These are phyloP conservation scores for Heliconius eleuchia DNA, from an alignment of 1,140 invertebrate species.

Conservation along the genomic window DNA sequence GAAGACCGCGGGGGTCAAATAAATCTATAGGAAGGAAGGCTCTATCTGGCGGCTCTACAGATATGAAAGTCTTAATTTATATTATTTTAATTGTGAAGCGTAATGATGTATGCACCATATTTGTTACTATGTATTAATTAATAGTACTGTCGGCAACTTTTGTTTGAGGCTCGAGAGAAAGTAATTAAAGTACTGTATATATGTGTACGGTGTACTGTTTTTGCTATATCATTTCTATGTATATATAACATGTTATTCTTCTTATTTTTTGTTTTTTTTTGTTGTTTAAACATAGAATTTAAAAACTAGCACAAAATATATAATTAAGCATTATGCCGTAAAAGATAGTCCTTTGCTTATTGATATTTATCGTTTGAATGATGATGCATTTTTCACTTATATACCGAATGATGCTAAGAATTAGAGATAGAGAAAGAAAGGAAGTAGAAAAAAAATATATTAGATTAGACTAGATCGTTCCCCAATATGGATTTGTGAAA, in stretches of 20 bases:
- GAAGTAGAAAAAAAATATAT: no score
- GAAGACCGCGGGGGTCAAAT: conserved; percentile 44
- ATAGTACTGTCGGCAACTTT: background rate
- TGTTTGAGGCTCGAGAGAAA: background rate
- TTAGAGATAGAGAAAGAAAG: no score
- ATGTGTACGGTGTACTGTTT: background rate
- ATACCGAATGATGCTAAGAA: no score
- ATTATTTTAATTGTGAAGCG: conserved; percentile 29
- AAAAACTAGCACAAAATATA: no score
- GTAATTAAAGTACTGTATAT: background rate
- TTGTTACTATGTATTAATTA: conserved; percentile 19
- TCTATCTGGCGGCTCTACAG: conserved; percentile 32
- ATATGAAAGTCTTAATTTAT: conserved; percentile 36
- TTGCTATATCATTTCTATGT: background rate
- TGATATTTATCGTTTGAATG: no score
- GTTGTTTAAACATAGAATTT: no score
- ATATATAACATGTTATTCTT: background rate
- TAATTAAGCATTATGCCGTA: no score
- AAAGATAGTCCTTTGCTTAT: no score
- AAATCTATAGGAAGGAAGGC: conserved; percentile 44
- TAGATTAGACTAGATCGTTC: no score
- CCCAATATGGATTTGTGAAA: no score
- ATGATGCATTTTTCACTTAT: no score
- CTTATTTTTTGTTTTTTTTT: no score
- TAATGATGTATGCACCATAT: conserved; percentile 27